Evolutionary conservation across 2,888 invertebrate genomes (phyloP), one percentile per base, ranked within the genome.

Genomic region (Nomada fabriciana): DNA sequence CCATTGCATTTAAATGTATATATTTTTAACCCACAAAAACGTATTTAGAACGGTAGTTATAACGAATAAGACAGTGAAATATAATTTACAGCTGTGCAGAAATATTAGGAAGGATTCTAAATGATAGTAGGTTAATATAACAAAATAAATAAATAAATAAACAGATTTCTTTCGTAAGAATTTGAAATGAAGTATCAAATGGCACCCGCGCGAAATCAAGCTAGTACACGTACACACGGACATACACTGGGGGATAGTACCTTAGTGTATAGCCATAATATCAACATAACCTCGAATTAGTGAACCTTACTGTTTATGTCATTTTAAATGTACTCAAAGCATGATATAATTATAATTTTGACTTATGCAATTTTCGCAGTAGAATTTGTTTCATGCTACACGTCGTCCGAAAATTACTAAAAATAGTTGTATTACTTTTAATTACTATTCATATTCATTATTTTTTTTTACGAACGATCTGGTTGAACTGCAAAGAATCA

Each of bases 241-340:
- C 71, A 72, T 43, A 29, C 36, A 61, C 15, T 47, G 2, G 15
- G 47, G 15, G 0, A 61, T n/a, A 29, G 47, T 25, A 65, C 29
- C 13, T 47, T 53, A 18, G 53, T 55, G 55, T 67, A 13, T 18
- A 55, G n/a, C 36, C 13, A 36, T 43, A 50, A 52, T 11, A 57
- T 71, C 50, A 61, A 68, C 18, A 25, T 80, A 80, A 80, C 80
- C 80, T 80, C 42, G 52, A 72, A 20, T n/a, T 43, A 25, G 13
- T 47, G 18, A 25, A 59, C 11, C 29, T 29, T 67, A 36, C 68
- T 57, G 2, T 47, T 61, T 59, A 53, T 47, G 47, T 25, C 25
- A 61, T 2, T 11, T 9, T 15, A 2, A 50, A 20, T 13, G n/a
- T 47, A 23, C 47, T 42, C 13, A 67, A 70, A 60, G 43, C 15